Conservation (phyloP, 2,113 vertebrate species). For the Podarcis cretensis region DNA sequence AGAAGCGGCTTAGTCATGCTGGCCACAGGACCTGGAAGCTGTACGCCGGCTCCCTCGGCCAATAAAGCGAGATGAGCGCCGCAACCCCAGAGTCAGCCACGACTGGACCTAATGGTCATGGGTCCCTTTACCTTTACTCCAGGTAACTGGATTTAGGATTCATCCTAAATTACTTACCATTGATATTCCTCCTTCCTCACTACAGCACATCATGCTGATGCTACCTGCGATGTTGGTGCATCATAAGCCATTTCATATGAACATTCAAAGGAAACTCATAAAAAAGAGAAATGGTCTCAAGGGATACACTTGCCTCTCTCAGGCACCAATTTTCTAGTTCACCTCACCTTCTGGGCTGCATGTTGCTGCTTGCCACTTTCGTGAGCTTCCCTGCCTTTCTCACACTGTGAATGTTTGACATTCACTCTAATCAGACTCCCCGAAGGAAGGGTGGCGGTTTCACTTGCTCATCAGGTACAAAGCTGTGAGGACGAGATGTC, state of each 20-base stretch:
- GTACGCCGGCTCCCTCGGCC: too few species aligned
- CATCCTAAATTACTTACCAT: neutral
- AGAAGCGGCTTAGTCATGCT: too few species aligned
- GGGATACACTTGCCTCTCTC: neutral
- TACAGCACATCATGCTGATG: neutral
- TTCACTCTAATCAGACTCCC: slow-evolving; percentile 34
- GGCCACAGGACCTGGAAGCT: too few species aligned
- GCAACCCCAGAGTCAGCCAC: too few species aligned
- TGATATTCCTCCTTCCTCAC: neutral
- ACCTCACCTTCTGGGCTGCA: neutral
- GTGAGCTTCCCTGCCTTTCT: slow-evolving; percentile 22
- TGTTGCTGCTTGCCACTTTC: slow-evolving; percentile 45
- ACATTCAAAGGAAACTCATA: neutral
- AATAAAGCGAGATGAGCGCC: too few species aligned
- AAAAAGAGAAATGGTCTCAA: neutral
- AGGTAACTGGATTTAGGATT: neutral
- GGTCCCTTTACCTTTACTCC: neutral
- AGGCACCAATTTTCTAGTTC: slow-evolving; percentile 19
- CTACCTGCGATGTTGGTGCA: neutral
- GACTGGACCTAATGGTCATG: too few species aligned
- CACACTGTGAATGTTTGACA: slow-evolving; percentile 13
- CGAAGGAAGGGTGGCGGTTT: slow-evolving; percentile 52
- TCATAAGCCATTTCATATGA: neutral
- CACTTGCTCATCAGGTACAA: slow-evolving; percentile 45
- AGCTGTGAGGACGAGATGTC: slow-evolving; percentile 22